phyloP scores from a whole-genome alignment of 2,797 vertebrate species.

The Xiphophorus birchmanni region DNA sequence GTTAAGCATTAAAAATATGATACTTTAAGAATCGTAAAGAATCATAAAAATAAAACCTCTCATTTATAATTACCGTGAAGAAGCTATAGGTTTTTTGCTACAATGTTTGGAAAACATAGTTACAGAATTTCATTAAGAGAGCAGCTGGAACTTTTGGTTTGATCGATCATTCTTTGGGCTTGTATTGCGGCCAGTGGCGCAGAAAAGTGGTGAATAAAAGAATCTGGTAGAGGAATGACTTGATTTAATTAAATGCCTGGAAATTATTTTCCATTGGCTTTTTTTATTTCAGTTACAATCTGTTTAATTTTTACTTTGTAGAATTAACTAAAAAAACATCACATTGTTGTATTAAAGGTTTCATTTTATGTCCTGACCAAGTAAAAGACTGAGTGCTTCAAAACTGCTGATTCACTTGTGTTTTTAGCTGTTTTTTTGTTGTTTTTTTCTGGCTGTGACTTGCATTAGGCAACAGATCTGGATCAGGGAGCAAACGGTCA shows the following conservation, averaged over 20 bases:
- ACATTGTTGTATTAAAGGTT: not conserved
- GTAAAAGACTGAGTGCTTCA: constrained; percentile 11
- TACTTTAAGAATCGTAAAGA: not conserved
- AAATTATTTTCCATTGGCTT: not conserved
- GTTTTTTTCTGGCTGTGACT: constrained; percentile 1
- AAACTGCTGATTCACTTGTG: constrained; percentile 1
- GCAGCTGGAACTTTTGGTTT: not conserved
- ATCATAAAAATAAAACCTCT: not conserved
- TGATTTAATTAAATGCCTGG: not conserved
- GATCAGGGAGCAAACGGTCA: constrained; percentile 91
- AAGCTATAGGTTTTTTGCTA: not conserved
- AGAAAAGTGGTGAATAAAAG: not conserved
- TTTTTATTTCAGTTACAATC: not conserved
- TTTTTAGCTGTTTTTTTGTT: not conserved
- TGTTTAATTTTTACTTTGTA: not conserved
- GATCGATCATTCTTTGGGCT: not conserved
- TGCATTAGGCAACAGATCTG: constrained; percentile 88
- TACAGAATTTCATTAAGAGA: not conserved
- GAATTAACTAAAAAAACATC: not conserved
- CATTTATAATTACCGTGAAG: not conserved
- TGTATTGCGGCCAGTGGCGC: not conserved
- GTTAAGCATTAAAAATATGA: not conserved
- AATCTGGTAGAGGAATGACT: not conserved
- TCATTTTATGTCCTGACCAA: not conserved
- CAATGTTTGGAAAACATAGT: not conserved